A percentile compares a stretch with the other conserved stretches of the same genome.
Evolutionary conservation across 30 jellyfish, hydroid and myxozoan genomes (phyloP).

Genomic region (Turritopsis rubra): DNA sequence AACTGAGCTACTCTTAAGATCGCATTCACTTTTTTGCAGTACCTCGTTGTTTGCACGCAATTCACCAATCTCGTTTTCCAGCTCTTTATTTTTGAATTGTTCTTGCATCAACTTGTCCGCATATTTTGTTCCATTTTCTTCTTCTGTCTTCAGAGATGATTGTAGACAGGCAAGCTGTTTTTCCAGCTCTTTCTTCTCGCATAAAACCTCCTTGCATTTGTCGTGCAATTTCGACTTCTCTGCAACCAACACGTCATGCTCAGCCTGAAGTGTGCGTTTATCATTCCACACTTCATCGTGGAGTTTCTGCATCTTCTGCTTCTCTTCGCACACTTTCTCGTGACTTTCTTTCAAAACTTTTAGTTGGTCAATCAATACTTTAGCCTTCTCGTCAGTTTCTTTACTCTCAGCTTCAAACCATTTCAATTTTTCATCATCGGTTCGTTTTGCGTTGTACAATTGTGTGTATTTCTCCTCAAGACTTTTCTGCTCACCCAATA

Average conservation of each 20-base stretch:
- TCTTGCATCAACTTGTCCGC: background rate
- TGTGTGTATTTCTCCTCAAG: background rate
- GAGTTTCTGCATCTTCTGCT: background rate
- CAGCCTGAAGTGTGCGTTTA: background rate
- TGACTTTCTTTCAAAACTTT: background rate
- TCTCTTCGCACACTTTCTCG: background rate
- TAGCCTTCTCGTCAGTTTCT: background rate
- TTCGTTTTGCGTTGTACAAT: background rate
- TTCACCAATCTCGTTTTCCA: conserved; percentile 1
- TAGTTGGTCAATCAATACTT: background rate
- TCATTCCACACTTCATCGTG: background rate
- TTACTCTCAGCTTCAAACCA: background rate
- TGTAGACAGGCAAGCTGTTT: background rate
- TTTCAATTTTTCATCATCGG: background rate
- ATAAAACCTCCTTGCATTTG: background rate
- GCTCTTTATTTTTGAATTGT: background rate
- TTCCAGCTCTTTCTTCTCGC: background rate
- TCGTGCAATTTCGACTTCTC: background rate
- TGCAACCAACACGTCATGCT: background rate
- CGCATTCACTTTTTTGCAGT: background rate
- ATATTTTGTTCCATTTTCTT: background rate
- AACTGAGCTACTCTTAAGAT: background rate
- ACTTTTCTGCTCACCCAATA: background rate
- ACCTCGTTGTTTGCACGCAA: background rate
- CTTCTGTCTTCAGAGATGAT: background rate